Conservation (phyloP, 2,113 vertebrate genomes). For the Haemorhous mexicanus region DNA sequence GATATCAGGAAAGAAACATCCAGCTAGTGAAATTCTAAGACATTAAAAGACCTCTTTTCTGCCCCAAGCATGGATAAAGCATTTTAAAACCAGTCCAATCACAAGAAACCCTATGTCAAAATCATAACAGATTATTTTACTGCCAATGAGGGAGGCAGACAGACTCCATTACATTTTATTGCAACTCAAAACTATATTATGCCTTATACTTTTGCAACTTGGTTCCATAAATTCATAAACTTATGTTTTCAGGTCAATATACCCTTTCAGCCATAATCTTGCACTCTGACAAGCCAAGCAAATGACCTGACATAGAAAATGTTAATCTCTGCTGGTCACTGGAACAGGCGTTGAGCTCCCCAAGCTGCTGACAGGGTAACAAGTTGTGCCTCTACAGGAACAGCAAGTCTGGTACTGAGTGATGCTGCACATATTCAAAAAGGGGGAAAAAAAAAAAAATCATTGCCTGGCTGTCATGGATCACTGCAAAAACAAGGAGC, state of each 20-base stretch:
- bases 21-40: neutral
- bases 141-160: neutral
- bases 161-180: neutral
- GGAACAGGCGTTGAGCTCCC: neutral
- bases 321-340: neutral
- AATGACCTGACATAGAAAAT: neutral
- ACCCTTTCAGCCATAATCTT: neutral
- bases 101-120: neutral
- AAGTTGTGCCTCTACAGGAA: neutral
- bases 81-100: neutral
- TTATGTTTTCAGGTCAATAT: neutral
- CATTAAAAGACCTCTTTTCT: neutral
- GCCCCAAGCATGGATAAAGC: neutral
- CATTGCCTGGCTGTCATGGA: neutral
- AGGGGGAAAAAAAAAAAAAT: neutral
- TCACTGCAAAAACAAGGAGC: neutral
- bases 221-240: neutral
- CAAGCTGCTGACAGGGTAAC: neutral
- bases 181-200: neutral
- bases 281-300: neutral
- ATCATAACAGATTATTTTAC: neutral
- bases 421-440: neutral
- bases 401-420: neutral
- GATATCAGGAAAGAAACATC: neutral
- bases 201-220: neutral